Conservation (phyloP, 2,888 invertebrate genomes). For the Cheilosia pagana region DNA sequence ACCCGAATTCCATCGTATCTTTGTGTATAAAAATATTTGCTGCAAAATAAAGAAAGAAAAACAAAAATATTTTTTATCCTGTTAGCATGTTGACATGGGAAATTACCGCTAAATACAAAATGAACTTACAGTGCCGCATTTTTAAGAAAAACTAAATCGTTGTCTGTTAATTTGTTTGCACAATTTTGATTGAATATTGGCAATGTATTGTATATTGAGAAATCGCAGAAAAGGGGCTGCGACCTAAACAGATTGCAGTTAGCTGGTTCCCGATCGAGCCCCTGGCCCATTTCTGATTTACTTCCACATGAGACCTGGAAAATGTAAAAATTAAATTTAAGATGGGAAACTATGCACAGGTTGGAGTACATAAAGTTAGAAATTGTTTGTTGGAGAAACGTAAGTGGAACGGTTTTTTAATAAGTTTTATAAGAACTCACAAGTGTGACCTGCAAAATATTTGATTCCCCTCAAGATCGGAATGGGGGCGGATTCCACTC, state of each 20-base stretch:
- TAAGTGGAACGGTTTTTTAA: no score
- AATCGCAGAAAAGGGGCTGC: conserved; percentile 78
- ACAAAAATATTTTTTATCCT: neutral
- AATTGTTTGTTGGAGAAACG: no score
- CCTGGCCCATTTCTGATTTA: conserved; percentile 79
- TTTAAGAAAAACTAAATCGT: conserved; percentile 77
- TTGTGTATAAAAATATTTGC: conserved; percentile 81
- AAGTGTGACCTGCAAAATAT: no score
- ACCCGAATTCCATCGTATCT: conserved; percentile 83
- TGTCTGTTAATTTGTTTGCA: conserved; percentile 75
- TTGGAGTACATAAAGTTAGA: no score
- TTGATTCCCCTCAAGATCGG: no score
- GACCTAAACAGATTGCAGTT: conserved; percentile 77
- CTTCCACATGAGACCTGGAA: conserved; percentile 78
- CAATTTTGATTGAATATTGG: conserved; percentile 55
- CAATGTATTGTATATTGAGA: conserved; percentile 75
- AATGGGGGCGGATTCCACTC: no score
- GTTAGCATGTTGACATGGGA: neutral
- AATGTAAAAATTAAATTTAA: conserved; percentile 3
- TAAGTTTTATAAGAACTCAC: no score
- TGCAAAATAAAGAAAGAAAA: conserved; percentile 67
- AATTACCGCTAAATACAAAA: neutral
- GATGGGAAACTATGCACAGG: neutral
- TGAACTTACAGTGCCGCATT: conserved; percentile 79
- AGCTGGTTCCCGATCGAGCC: conserved; percentile 78